Conservation (phyloP, 64 coral and sea anemone species). For the Platygyra sinensis region DNA sequence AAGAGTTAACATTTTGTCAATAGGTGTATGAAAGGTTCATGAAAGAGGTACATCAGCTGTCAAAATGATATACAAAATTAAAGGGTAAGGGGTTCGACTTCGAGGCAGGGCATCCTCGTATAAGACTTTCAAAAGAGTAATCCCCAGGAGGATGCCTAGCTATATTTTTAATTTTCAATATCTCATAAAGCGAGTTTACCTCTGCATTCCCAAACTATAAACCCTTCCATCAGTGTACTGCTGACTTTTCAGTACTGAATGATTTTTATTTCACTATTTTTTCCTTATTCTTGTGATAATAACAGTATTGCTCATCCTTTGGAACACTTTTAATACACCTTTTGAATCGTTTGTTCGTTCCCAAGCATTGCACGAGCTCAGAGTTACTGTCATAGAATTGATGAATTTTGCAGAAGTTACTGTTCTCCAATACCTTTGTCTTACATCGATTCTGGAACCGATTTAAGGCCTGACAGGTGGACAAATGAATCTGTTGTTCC, state of each 20-base stretch:
- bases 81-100: too few species aligned
- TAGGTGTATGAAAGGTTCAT: too few species aligned
- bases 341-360: conserved; percentile 9
- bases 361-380: conserved; percentile 7
- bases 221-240: too few species aligned
- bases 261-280: not conserved
- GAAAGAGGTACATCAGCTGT: not conserved
- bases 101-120: too few species aligned
- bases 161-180: too few species aligned
- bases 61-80: not conserved
- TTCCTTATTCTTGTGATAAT: not conserved
- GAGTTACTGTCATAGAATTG: conserved; percentile 19
- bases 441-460: conserved; percentile 14
- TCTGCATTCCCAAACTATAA: too few species aligned
- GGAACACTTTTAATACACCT: conserved; percentile 23
- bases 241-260: not conserved
- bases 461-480: conserved; percentile 19
- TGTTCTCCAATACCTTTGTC: not conserved
- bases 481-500: not conserved
- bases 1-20: too few species aligned
- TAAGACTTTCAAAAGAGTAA: too few species aligned
- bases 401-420: conserved; percentile 35
- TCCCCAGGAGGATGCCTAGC: too few species aligned
- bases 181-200: too few species aligned
- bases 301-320: conserved; percentile 12